These are phyloP conservation scores for Indicator maculatus DNA, from an alignment of 2,113 vertebrate genomes.

Conservation along the genomic window DNA sequence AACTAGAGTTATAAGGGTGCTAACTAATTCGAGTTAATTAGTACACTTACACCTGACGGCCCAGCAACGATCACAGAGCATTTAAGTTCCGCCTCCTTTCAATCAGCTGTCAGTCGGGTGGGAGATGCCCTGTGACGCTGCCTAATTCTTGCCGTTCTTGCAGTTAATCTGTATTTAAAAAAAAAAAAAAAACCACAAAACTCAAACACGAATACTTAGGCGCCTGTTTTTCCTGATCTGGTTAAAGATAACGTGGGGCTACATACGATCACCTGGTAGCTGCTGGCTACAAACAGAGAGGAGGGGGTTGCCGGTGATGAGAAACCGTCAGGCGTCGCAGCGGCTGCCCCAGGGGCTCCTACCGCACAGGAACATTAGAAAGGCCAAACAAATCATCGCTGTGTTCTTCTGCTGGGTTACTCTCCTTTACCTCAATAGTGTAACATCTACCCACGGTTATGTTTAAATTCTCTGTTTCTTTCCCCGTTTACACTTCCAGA, in stretches of 20 bases:
- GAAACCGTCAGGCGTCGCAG: neutral
- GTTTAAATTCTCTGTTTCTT: neutral
- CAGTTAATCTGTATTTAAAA: neutral
- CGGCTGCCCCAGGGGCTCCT: neutral
- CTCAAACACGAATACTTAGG: no score
- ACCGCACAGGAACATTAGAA: neutral
- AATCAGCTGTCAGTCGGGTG: neutral
- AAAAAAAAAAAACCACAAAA: neutral
- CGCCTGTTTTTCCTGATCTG: neutral
- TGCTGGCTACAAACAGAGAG: neutral
- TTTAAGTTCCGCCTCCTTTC: neutral
- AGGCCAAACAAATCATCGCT: neutral
- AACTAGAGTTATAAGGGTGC: neutral
- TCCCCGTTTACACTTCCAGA: neutral
- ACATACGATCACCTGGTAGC: neutral
- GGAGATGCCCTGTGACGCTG: accelerated
- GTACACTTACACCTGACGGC: neutral
- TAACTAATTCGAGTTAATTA: neutral
- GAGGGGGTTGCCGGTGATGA: no score
- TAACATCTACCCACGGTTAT: neutral
- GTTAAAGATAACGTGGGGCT: neutral
- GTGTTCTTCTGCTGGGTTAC: neutral
- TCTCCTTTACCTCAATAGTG: neutral
- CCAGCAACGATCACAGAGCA: neutral
- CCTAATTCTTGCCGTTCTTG: neutral